These are phyloP conservation scores for Mizuhopecten yessoensis DNA, from an alignment of 1,140 invertebrate species.

Conservation along the genomic window DNA sequence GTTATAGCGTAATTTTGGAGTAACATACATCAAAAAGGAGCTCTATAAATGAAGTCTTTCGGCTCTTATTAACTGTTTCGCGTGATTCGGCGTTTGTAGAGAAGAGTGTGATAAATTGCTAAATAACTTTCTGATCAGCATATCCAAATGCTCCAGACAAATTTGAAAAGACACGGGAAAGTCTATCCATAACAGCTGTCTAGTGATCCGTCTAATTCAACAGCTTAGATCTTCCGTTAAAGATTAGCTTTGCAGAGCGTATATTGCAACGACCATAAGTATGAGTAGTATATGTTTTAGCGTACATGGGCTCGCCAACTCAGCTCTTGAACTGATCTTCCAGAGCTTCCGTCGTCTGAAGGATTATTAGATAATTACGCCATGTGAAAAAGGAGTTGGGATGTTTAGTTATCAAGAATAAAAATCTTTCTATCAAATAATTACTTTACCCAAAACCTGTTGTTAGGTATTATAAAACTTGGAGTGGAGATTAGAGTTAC, in stretches of 20 bases:
- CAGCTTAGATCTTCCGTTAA: slow-evolving; percentile 44
- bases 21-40: slow-evolving; percentile 53
- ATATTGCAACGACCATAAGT: slow-evolving; percentile 51
- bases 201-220: slow-evolving; percentile 46
- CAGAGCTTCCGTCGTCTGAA: slow-evolving; percentile 44
- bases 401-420: slow-evolving; percentile 34
- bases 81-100: slow-evolving; percentile 44
- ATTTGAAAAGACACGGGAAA: slow-evolving; percentile 52
- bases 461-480: slow-evolving; percentile 17
- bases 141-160: slow-evolving; percentile 54
- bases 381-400: slow-evolving; percentile 25
- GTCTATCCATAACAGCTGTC: slow-evolving; percentile 36
- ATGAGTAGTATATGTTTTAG: slow-evolving; percentile 48
- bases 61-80: slow-evolving; percentile 47
- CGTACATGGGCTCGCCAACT: slow-evolving; percentile 36
- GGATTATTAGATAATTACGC: slow-evolving; percentile 13
- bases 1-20: slow-evolving; percentile 43
- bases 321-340: slow-evolving; percentile 41
- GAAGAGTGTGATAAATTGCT: slow-evolving; percentile 48
- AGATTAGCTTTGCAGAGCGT: slow-evolving; percentile 47
- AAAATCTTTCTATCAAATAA: slow-evolving; percentile 40
- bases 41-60: slow-evolving; percentile 46
- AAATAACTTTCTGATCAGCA: slow-evolving; percentile 54
- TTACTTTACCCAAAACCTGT: slow-evolving; percentile 27
- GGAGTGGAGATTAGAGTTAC: slow-evolving; percentile 9